Base-by-base conservation (phyloP, 2,797 vertebrate species). In the Lerista edwardsae region DNA sequence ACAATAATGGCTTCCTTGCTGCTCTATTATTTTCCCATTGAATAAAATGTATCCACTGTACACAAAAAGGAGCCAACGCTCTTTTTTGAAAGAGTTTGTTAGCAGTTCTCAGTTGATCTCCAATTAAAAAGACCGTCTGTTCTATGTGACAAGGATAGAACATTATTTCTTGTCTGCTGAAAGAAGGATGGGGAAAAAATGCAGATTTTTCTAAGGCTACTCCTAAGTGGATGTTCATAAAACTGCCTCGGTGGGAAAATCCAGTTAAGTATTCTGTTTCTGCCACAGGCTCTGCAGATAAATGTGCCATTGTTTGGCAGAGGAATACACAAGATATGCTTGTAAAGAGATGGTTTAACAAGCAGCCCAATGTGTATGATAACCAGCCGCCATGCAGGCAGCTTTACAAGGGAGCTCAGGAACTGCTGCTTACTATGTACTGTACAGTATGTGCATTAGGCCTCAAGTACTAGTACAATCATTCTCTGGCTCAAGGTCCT, bases 81-180 rank as follows among this genome's bases (percentile, higher is more conserved):
- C 25, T 21, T 61, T 61, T 69, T 44, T 31, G 61, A 61, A 79
- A 5, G 64, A 36, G 34, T 64, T 79, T 76, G 25, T 39, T 69
- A 73, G 75, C 59, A 23, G 29, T 55, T 79, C 76, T 73, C 57
- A 55, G 57, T 65, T 73, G 75, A 72, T 72, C 17, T 62, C 69
- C 59, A 17, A 10, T 51, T 84, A 21, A 73, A 79, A 79, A 72
- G 65, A 72, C 67, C 83, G 64, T 78, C 76, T 65, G 67, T 55
- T 84, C 23, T 64, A 29, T 64, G n/a, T 84, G 59, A 73, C 83
- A 79, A 51, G 44, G 68, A 62, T 19, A n/a, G 41, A 73, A 21
- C 19, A 29, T 84, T 79, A 64, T 73, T 79, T 79, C 14, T 78
- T 78, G 57, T 64, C 57, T 79, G 25, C 19, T 72, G 4, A 17